Evolutionary conservation across 2,888 invertebrate genomes (phyloP).

Genomic region (Mantis religiosa): DNA sequence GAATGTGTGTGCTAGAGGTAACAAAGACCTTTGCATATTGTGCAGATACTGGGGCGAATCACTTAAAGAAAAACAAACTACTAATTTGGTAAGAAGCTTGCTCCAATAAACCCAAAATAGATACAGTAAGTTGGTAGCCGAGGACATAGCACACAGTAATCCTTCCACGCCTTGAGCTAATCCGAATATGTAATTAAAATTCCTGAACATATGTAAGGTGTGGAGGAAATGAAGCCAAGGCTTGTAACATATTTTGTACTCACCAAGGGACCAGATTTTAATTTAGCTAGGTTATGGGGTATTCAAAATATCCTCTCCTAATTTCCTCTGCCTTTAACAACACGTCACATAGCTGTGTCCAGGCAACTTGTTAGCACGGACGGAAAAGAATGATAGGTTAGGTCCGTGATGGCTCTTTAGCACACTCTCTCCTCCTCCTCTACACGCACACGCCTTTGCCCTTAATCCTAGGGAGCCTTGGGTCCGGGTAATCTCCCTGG

Average conservation of each 20-base stretch:
- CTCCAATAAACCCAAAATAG: too few species aligned
- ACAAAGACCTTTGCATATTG: too few species aligned
- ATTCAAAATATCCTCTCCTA: neutral
- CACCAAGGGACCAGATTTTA: neutral
- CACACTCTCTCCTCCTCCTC: neutral
- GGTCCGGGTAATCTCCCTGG: slow-evolving; percentile 4
- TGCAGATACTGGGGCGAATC: too few species aligned
- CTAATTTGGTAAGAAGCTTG: too few species aligned
- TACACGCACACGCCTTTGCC: neutral
- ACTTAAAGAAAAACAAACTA: too few species aligned
- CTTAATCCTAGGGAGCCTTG: slow-evolving; percentile 8
- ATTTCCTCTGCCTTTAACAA: neutral
- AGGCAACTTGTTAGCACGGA: neutral
- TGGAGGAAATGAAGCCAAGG: neutral
- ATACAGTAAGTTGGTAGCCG: too few species aligned
- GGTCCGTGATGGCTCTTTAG: neutral
- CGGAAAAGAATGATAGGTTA: neutral
- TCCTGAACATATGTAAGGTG: neutral
- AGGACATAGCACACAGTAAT: neutral
- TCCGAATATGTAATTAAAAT: neutral
- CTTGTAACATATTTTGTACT: neutral
- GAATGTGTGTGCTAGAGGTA: too few species aligned
- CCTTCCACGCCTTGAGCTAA: neutral
- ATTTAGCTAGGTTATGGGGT: neutral
- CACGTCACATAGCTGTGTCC: neutral